Conservation (phyloP, 2,888 invertebrate species). For the Lutraria lutraria region DNA sequence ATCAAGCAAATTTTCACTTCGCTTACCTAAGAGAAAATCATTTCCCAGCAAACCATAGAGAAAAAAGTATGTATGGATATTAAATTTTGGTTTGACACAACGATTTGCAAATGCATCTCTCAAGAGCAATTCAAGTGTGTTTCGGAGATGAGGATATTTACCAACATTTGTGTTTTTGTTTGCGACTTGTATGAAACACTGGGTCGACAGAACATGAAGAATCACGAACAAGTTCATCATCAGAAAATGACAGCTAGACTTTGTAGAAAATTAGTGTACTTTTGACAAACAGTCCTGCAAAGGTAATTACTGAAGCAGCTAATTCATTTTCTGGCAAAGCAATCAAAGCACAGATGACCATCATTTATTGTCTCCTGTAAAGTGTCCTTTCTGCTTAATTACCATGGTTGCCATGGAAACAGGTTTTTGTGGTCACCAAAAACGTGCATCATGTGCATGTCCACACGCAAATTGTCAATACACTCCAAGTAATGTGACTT, state of each 20-base stretch:
- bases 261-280: slow-evolving; percentile 12
- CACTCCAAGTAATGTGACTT: slow-evolving; percentile 11
- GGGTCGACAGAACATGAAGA: slow-evolving; percentile 42
- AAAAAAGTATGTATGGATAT: slow-evolving; percentile 8
- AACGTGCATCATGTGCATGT: slow-evolving; percentile 51
- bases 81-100: slow-evolving; percentile 7
- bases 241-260: slow-evolving; percentile 33
- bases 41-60: not conserved
- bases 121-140: not conserved
- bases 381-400: slow-evolving; percentile 46
- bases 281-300: slow-evolving; percentile 42
- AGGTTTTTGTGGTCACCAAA: slow-evolving; percentile 46
- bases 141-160: not conserved
- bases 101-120: not conserved
- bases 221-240: slow-evolving; percentile 20
- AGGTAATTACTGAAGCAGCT: slow-evolving; percentile 47
- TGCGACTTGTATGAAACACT: slow-evolving; percentile 24
- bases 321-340: slow-evolving; percentile 29
- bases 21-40: slow-evolving; percentile 1
- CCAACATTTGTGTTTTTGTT: slow-evolving; percentile 22
- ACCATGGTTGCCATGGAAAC: slow-evolving; percentile 50
- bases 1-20: not conserved
- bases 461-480: slow-evolving; percentile 57
- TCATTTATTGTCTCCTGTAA: slow-evolving; percentile 43
- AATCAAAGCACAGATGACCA: slow-evolving; percentile 51